Percentiles rank a stretch among this genome's conserved stretches.
Conservation (phyloP, 2,797 vertebrate genomes). For the Discoglossus pictus region DNA sequence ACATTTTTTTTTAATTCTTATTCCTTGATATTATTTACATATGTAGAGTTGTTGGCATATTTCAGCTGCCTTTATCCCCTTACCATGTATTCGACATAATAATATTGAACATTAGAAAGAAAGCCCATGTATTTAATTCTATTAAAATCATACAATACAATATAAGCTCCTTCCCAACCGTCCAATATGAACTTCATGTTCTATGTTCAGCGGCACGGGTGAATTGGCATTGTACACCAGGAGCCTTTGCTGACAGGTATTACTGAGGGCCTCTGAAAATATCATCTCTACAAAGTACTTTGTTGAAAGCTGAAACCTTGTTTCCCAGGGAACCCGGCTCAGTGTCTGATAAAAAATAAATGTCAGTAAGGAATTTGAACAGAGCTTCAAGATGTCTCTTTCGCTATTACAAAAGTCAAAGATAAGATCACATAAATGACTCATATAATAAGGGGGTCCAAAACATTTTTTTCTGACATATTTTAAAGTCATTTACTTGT, state of each 20-base stretch:
- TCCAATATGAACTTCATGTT: no score
- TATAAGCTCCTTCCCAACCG: no score
- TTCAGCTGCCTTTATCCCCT: no score
- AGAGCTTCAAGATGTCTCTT: neutral
- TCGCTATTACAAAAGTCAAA: slow-evolving; percentile 12
- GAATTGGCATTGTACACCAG: neutral
- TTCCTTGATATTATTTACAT: no score
- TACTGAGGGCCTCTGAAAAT: slow-evolving; percentile 11
- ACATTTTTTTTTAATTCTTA: no score
- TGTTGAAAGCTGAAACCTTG: slow-evolving; percentile 9
- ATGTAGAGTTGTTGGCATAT: no score
- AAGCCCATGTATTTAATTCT: no score
- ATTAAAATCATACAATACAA: no score
- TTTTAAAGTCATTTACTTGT: neutral
- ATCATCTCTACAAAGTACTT: slow-evolving; percentile 12
- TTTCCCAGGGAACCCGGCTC: slow-evolving; percentile 23
- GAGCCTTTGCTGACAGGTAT: neutral
- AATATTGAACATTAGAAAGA: no score
- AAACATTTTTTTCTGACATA: neutral
- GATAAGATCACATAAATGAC: slow-evolving; percentile 12
- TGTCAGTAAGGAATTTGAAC: slow-evolving; percentile 29
- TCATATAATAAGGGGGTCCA: neutral
- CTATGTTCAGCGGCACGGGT: no score
- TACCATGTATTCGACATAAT: no score
- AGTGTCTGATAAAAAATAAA: slow-evolving; percentile 26